Evolutionary conservation across 2,113 vertebrate genomes (phyloP).

Genomic region (Pagrus major): DNA sequence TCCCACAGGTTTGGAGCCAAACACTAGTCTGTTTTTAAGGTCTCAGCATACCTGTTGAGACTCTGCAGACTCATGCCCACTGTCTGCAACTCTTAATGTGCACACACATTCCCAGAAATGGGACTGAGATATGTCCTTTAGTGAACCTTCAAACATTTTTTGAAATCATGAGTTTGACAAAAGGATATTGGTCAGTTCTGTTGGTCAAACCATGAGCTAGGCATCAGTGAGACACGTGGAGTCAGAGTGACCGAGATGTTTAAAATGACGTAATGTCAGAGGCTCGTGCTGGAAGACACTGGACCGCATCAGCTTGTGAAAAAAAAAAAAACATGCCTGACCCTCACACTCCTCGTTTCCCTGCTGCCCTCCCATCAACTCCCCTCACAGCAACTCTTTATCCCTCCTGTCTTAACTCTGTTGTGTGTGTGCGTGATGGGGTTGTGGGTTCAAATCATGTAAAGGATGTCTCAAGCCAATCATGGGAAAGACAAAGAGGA

Average conservation of each 20-base stretch:
- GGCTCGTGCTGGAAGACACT: not conserved
- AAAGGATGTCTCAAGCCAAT: not conserved
- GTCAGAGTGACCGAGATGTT: not conserved
- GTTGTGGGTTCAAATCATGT: not conserved
- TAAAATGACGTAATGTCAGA: slow-evolving; percentile 5
- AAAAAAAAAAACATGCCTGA: not conserved
- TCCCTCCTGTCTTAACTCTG: not conserved
- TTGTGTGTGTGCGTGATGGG: not conserved
- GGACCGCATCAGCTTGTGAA: not conserved
- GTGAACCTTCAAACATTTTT: too few species aligned
- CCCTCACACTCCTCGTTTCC: not conserved
- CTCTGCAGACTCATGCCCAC: not conserved
- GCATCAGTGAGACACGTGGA: not conserved
- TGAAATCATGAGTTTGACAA: not conserved
- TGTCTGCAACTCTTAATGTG: not conserved
- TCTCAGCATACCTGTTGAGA: not conserved
- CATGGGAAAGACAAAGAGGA: slow-evolving; percentile 35
- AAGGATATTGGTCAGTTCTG: slow-evolving; percentile 3
- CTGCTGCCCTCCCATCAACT: not conserved
- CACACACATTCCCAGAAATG: not conserved
- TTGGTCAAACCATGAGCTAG: not conserved
- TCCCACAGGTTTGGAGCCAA: not conserved
- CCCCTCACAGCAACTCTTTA: not conserved
- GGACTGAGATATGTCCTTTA: too few species aligned
- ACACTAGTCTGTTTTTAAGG: not conserved